phyloP scores from a whole-genome alignment of 2,113 vertebrate genomes.

The Pipra filicauda region DNA sequence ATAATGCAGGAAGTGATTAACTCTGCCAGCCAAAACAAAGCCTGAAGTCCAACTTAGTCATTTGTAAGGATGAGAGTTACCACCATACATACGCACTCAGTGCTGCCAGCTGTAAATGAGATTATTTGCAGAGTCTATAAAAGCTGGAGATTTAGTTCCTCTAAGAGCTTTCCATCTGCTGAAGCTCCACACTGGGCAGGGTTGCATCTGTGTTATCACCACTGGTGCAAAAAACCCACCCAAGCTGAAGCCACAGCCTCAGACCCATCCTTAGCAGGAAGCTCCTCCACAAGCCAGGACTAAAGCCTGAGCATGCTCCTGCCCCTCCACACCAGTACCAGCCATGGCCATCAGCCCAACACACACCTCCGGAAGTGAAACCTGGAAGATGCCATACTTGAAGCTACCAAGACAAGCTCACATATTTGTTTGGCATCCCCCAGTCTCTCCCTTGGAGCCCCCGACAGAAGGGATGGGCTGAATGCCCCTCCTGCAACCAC shows the following conservation, averaged over 20 bases:
- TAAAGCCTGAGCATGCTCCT: not conserved
- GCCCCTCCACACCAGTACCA: not conserved
- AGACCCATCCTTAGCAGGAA: not conserved
- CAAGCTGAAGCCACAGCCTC: not conserved
- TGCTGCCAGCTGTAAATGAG: not conserved
- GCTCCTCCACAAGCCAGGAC: not conserved
- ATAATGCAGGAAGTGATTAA: not conserved
- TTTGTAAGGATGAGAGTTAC: constrained; percentile 1
- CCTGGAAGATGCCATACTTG: not conserved
- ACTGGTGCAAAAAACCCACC: not conserved
- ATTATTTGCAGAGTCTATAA: constrained; percentile 1
- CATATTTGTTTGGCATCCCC: not conserved
- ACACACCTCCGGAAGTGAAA: not conserved
- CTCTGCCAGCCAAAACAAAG: constrained; percentile 41
- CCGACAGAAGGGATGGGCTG: not conserved
- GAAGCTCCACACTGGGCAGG: not conserved
- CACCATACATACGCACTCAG: not conserved
- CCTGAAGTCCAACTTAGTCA: constrained; percentile 44
- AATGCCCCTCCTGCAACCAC: not conserved
- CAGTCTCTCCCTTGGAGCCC: too few relatives aligned
- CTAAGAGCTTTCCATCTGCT: not conserved
- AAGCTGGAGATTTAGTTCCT: not conserved
- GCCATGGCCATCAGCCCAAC: not conserved
- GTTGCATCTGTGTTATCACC: not conserved
- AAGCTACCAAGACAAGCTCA: not conserved